Conservation (phyloP, 2,113 vertebrate genomes). For the Rhynchopsitta pachyrhyncha region DNA sequence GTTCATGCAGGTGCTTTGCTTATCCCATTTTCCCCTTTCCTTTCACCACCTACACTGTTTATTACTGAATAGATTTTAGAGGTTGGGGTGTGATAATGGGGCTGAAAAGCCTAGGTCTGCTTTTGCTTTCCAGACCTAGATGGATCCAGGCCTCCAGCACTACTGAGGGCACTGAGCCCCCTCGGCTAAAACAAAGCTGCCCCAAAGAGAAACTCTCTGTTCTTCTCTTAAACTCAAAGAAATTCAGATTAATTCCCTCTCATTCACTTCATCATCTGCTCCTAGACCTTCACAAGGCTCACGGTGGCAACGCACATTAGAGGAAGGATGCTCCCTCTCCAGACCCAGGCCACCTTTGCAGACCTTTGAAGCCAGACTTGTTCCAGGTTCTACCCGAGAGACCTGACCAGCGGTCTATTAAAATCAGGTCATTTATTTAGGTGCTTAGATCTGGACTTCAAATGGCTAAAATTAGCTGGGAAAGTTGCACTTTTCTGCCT, state of each 20-base stretch:
- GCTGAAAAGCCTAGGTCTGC: background rate
- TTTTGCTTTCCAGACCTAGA: background rate
- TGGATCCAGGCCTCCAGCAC: background rate
- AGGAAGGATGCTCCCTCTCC: background rate
- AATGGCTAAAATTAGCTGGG: conserved; percentile 47
- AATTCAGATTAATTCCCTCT: background rate
- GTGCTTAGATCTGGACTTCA: conserved; percentile 55
- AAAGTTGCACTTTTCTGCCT: conserved; percentile 30
- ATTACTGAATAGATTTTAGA: background rate
- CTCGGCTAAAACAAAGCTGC: background rate
- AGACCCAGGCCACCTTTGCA: background rate
- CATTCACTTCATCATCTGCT: background rate
- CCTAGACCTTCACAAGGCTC: background rate
- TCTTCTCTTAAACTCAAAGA: background rate
- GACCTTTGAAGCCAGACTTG: background rate
- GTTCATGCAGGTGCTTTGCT: background rate
- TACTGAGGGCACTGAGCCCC: background rate
- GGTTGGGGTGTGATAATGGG: background rate
- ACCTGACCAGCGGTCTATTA: conserved; percentile 30
- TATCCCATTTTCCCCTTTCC: background rate
- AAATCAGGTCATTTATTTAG: conserved; percentile 58
- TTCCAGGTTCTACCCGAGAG: conserved; percentile 13
- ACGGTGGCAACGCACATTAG: background rate
- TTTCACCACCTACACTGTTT: background rate
- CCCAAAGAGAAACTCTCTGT: background rate